A percentile compares a stretch with the other conserved stretches of the same genome.
Conservation (phyloP, 2,113 vertebrate genomes). For the Mastomys natalensis region DNA sequence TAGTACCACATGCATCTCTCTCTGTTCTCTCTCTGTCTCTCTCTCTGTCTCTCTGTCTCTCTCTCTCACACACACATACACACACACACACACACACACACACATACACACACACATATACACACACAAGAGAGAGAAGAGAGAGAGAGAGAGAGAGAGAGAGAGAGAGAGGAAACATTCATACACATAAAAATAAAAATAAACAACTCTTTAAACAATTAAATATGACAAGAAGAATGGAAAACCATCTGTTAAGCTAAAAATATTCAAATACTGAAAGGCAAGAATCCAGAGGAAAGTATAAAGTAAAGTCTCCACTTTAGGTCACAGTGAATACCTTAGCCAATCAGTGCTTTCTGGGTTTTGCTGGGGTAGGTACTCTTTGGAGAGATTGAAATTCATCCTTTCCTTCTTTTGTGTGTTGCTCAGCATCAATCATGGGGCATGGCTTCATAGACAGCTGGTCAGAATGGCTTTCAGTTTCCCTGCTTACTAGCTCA, state of each 20-base stretch:
- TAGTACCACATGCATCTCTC: not conserved
- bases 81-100: not conserved
- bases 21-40: no score
- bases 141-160: no score
- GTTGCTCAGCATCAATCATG: not conserved
- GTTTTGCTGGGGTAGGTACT: not conserved
- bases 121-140: no score
- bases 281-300: not conserved
- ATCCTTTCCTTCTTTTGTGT: not conserved
- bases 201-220: not conserved
- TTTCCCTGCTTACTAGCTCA: not conserved
- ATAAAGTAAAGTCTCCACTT: no score
- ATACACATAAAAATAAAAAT: not conserved
- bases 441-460: not conserved
- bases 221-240: not conserved
- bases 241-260: not conserved
- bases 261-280: not conserved
- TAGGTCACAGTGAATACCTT: not conserved
- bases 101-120: no score
- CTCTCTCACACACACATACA: no score
- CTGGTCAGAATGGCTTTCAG: not conserved
- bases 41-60: no score
- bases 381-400: not conserved
- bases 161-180: no score
- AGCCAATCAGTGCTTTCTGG: not conserved